Conservation (phyloP, 1,140 invertebrate genomes). For the Philotrypesis tridentata region DNA sequence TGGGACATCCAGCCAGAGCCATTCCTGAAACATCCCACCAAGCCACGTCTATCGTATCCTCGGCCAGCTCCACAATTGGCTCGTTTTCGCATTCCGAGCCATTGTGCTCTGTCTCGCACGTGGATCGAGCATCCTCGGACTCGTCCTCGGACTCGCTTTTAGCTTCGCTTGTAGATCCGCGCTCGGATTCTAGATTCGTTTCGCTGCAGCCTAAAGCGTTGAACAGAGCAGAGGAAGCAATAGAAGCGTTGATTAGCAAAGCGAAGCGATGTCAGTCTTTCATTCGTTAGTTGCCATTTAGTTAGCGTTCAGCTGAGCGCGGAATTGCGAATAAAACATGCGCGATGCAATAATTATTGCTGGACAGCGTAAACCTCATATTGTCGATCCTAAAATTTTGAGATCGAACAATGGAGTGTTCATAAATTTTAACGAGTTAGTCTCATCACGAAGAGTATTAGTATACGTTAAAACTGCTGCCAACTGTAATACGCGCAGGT, state of each 20-base stretch:
- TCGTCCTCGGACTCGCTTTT: neutral
- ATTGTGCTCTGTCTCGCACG: neutral
- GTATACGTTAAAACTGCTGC: no score
- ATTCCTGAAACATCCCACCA: slow-evolving; percentile 72
- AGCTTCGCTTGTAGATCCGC: neutral
- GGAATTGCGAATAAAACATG: no score
- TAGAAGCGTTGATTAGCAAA: slow-evolving; percentile 20
- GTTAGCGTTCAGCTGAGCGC: neutral
- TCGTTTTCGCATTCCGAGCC: neutral
- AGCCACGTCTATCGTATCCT: slow-evolving; percentile 55
- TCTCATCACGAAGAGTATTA: no score
- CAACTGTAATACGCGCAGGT: no score
- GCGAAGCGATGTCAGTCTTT: neutral
- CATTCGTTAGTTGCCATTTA: neutral
- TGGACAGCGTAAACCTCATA: no score
- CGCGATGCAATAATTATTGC: no score
- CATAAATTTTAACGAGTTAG: no score
- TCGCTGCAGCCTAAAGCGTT: slow-evolving; percentile 20
- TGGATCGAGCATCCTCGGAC: neutral
- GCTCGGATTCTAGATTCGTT: neutral
- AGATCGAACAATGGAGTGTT: no score
- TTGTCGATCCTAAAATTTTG: no score
- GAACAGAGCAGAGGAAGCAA: slow-evolving; percentile 16
- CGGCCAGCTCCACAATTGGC: slow-evolving; percentile 62
- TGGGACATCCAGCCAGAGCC: slow-evolving; percentile 72